Conservation (phyloP, 2,113 vertebrate species). For the Notothenia rossii region DNA sequence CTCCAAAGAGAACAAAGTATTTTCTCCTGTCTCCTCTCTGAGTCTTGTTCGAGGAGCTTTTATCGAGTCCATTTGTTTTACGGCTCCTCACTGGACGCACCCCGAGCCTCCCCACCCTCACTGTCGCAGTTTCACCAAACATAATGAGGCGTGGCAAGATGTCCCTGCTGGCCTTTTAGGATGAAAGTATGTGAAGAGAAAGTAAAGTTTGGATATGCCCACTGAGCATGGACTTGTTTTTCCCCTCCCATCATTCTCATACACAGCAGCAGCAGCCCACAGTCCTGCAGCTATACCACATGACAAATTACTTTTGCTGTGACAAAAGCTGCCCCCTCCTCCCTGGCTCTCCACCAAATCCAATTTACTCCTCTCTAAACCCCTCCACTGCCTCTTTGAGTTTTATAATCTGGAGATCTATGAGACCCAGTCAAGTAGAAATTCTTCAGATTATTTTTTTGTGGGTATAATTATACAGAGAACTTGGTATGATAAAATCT, state of each 20-base stretch:
- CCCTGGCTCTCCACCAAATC: conserved; percentile 42
- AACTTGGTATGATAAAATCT: conserved; percentile 7
- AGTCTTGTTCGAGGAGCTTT: conserved; percentile 1
- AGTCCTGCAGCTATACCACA: conserved; percentile 38
- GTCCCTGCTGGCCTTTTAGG: conserved; percentile 41
- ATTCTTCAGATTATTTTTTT: conserved; percentile 9
- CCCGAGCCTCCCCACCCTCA: not conserved
- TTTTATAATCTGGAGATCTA: conserved; percentile 35
- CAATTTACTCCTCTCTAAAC: conserved; percentile 50
- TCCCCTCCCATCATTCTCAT: conserved; percentile 17
- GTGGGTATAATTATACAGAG: not conserved
- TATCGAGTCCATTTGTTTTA: conserved; percentile 39
- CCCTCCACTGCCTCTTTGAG: conserved; percentile 9
- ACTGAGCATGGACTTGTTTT: conserved; percentile 19
- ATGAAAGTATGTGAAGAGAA: conserved; percentile 36
- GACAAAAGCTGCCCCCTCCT: conserved; percentile 43
- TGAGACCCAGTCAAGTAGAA: not conserved
- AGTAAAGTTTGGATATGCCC: conserved; percentile 24
- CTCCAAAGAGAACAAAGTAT: conserved; percentile 18
- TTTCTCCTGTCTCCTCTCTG: conserved; percentile 19
- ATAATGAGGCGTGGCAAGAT: conserved; percentile 49
- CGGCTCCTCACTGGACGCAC: conserved; percentile 18
- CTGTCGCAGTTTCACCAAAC: conserved; percentile 29
- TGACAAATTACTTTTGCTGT: conserved; percentile 45
- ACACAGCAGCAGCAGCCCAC: conserved; percentile 23